Evolutionary conservation across 2,888 invertebrate genomes (phyloP).

Genomic region (Drosophila neotestacea): DNA sequence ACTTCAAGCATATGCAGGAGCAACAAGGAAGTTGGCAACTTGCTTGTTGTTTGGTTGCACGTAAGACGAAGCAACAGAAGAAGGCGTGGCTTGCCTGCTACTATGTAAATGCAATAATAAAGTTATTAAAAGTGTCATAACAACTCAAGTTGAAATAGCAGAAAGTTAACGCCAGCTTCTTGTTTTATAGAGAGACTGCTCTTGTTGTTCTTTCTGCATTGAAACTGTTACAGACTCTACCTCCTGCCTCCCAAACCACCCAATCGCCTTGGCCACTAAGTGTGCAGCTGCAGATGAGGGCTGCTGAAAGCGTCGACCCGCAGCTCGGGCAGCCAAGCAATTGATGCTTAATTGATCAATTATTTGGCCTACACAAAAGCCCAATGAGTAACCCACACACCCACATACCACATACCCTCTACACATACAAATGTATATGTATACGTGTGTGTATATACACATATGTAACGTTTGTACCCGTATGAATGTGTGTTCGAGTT

Average conservation of each 20-base stretch:
- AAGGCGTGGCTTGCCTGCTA: slow-evolving; percentile 52
- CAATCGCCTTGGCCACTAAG: slow-evolving; percentile 18
- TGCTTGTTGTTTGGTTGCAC: slow-evolving; percentile 49
- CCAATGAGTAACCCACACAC: slow-evolving; percentile 26
- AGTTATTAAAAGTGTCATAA: slow-evolving; percentile 85
- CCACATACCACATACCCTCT: slow-evolving; percentile 11
- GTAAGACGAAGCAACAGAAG: slow-evolving; percentile 3
- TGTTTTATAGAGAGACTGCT: slow-evolving; percentile 56
- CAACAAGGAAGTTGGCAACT: slow-evolving; percentile 45
- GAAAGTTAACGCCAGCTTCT: slow-evolving; percentile 67
- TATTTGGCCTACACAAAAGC: slow-evolving; percentile 68
- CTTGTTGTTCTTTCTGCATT: slow-evolving; percentile 22
- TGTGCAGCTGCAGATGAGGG: slow-evolving; percentile 43
- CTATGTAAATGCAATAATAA: slow-evolving; percentile 84
- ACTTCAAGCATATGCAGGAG: slow-evolving; percentile 66
- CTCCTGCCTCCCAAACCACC: neutral
- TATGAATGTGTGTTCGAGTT: slow-evolving; percentile 41
- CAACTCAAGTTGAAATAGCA: slow-evolving; percentile 82
- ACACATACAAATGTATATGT: neutral
- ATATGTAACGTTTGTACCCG: slow-evolving; percentile 32
- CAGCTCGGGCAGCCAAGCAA: slow-evolving; percentile 67
- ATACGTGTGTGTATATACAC: neutral
- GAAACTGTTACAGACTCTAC: slow-evolving; percentile 20
- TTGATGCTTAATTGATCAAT: slow-evolving; percentile 80
- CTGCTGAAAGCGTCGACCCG: slow-evolving; percentile 51